A percentile compares a stretch with the other conserved stretches of the same genome.
Conservation (phyloP, 1,140 invertebrate species). For the Drosophila pseudoananassae region DNA sequence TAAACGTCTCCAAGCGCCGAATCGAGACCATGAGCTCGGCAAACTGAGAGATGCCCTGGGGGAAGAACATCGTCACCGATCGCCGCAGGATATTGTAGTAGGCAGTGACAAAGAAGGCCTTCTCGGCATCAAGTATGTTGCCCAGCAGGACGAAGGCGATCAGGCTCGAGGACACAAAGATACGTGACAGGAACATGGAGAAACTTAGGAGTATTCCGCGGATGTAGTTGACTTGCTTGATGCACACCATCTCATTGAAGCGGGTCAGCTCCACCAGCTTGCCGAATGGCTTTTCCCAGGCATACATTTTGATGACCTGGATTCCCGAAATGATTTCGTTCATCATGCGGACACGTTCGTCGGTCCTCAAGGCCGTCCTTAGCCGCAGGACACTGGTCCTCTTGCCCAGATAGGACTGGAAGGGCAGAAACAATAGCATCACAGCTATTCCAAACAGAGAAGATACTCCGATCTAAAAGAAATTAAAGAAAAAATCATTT, state of each 20-base stretch:
- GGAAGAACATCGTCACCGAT: constrained; percentile 90
- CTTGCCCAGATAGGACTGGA: constrained; percentile 92
- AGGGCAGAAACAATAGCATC: constrained; percentile 92
- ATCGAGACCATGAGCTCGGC: constrained; percentile 89
- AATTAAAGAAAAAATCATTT: background rate
- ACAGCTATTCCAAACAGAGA: constrained; percentile 91
- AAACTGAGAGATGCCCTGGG: constrained; percentile 86
- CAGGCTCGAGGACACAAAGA: constrained; percentile 91
- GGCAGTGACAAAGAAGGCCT: constrained; percentile 90
- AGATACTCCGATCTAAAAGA: constrained; percentile 78
- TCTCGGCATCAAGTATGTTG: constrained; percentile 85
- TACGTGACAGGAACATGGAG: constrained; percentile 89
- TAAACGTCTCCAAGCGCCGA: constrained; percentile 88
- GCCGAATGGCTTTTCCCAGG: constrained; percentile 92
- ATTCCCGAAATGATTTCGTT: constrained; percentile 95
- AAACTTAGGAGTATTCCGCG: constrained; percentile 90
- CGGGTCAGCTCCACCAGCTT: constrained; percentile 86
- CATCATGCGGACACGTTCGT: constrained; percentile 93
- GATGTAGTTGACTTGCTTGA: constrained; percentile 88
- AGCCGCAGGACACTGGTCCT: constrained; percentile 88
- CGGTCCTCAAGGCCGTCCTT: constrained; percentile 89
- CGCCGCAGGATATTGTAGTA: constrained; percentile 90
- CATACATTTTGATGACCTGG: constrained; percentile 97
- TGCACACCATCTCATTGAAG: constrained; percentile 85
- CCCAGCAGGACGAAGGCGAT: constrained; percentile 90